Percentiles rank a stretch among this genome's conserved stretches.
Conservation (phyloP, 2,888 invertebrate species). For the Eledone cirrhosa region DNA sequence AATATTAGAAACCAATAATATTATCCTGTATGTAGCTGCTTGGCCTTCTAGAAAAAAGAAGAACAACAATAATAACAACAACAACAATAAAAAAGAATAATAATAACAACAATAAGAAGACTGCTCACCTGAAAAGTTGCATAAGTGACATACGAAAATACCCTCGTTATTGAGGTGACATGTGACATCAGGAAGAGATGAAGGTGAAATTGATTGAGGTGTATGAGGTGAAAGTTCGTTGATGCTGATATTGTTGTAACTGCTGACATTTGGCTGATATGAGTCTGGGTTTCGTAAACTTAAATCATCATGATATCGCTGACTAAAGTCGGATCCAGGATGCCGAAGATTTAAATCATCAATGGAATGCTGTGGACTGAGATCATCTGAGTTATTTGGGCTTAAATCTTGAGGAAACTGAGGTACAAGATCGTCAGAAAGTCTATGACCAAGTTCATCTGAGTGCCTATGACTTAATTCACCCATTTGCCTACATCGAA, state of each 20-base stretch:
- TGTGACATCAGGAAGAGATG: conserved; percentile 29
- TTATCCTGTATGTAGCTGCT: no score
- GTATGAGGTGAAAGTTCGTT: conserved; percentile 24
- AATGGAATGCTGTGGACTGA: conserved; percentile 22
- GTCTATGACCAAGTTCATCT: conserved; percentile 22
- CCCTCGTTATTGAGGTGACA: conserved; percentile 43
- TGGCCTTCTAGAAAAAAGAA: no score
- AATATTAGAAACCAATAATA: no score
- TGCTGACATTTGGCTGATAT: conserved; percentile 23
- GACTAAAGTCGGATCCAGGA: conserved; percentile 24
- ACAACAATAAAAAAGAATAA: background rate
- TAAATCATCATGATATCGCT: conserved; percentile 25
- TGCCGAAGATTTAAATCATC: conserved; percentile 24
- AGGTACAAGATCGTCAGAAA: conserved; percentile 24
- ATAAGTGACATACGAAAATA: conserved; percentile 70
- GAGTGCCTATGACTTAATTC: conserved; percentile 19
- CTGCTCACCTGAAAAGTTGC: conserved; percentile 66
- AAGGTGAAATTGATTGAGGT: conserved; percentile 25
- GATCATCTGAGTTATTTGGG: conserved; percentile 25
- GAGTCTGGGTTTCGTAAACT: conserved; percentile 17
- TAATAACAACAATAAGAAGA: background rate
- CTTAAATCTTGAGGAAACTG: conserved; percentile 25
- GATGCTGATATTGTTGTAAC: conserved; percentile 20
- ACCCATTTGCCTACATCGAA: conserved; percentile 17
- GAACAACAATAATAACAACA: no score